A percentile compares a stretch with the other conserved stretches of the same genome.
Conservation (phyloP, 2,113 vertebrate genomes). For the Lamprotornis superbus region DNA sequence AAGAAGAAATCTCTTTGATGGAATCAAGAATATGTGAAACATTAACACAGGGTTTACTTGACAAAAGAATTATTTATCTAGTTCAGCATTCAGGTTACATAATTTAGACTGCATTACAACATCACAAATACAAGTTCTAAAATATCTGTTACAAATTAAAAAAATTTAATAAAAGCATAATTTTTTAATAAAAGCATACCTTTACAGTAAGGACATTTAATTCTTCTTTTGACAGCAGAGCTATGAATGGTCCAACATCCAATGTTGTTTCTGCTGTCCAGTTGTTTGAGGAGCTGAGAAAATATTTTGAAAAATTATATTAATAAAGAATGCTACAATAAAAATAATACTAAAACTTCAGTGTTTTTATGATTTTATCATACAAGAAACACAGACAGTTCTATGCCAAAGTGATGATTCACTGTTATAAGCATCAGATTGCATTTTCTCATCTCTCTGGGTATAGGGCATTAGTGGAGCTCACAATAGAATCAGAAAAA, state of each 20-base stretch:
- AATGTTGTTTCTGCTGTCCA: conserved; percentile 75
- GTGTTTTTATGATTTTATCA: not conserved
- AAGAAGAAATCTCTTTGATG: not conserved
- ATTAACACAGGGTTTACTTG: not conserved
- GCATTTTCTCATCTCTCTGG: not conserved
- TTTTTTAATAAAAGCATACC: conserved; percentile 54
- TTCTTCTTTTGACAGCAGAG: conserved; percentile 72
- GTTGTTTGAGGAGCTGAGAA: conserved; percentile 47
- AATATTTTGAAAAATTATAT: not conserved
- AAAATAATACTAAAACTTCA: not conserved
- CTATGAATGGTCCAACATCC: conserved; percentile 73
- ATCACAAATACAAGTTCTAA: not conserved
- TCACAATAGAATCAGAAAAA: not conserved
- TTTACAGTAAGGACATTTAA: conserved; percentile 68
- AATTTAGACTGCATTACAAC: not conserved
- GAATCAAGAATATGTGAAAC: not conserved
- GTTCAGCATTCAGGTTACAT: not conserved
- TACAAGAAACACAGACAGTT: not conserved
- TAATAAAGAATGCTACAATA: not conserved
- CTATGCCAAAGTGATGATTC: not conserved
- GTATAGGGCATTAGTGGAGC: not conserved
- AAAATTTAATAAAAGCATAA: not conserved
- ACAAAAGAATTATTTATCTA: not conserved
- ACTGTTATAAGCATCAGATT: not conserved
- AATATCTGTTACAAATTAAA: not conserved